Evolutionary conservation across 2,113 vertebrate genomes (phyloP), one percentile per base, ranked within the genome.

Genomic region (Carettochelys insculpta): DNA sequence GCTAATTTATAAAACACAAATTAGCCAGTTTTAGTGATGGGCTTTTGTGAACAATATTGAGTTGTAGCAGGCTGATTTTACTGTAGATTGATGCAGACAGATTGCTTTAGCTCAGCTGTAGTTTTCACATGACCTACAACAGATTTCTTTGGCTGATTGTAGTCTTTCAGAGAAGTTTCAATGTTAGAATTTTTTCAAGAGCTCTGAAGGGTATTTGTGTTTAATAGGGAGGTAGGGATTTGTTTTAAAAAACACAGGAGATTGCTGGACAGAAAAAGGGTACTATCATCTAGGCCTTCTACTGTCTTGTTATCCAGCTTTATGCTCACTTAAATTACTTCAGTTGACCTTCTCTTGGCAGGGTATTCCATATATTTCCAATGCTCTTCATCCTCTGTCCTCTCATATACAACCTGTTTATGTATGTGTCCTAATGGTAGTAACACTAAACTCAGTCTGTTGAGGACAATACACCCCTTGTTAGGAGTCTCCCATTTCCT

Each of bases 131-230:
- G 38, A 54, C 41, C n/a, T 4, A 19, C 3, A 56, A 29, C 25
- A 1, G 5, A 14, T 45, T 2, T 61, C 84, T 24, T 3, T 87
- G 56, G 16, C 6, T 11, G 56, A 68, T 56, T 78, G 88, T 76
- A 47, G 11, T 45, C 38, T 31, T 77, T 77, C 24, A 34, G 13
- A 10, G 81, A 90, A 29, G 68, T n/a, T 80, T 1, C 31, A 29
- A 1, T 4, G 3, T 0, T 68, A 68, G 34, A n/a, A 5, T 34
- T 31, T 13, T 14, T 29, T 1, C n/a, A n/a, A n/a, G n/a, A n/a
- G 3, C 8, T 65, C 56, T 47, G 45, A 80, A 71, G 90, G n/a
- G 20, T 79, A 11, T 56, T 25, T 84, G 31, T 65, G 22, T 75
- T 11, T 75, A 75, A 13, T 75, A 45, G 24, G 41, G 71, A 24